A percentile compares a stretch with the other conserved stretches of the same genome.
Evolutionary conservation across 2,888 invertebrate genomes (phyloP).

Genomic region (Noctua janthe): DNA sequence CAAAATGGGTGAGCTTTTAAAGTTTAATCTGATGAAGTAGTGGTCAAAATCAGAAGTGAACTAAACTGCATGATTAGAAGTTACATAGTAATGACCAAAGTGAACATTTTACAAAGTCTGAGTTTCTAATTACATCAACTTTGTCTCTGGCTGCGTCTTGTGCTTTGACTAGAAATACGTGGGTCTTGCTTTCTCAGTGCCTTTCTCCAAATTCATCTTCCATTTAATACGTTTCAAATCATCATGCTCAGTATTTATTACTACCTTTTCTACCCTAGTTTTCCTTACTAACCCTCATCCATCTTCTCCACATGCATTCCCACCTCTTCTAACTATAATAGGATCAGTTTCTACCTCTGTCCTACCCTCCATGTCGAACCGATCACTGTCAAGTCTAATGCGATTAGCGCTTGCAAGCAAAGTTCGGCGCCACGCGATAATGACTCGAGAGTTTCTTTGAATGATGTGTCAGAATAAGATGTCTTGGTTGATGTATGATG

Average conservation of each 20-base stretch:
- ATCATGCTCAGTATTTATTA: neutral
- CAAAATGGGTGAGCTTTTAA: neutral
- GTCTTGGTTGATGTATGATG: slow-evolving; percentile 53
- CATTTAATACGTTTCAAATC: neutral
- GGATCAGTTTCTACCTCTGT: slow-evolving; percentile 49
- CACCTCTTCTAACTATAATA: slow-evolving; percentile 38
- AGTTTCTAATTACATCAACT: neutral
- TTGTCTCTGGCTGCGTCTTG: neutral
- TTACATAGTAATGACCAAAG: neutral
- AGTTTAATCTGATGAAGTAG: neutral
- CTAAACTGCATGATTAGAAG: neutral
- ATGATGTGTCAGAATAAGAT: slow-evolving; percentile 61
- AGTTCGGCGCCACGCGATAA: slow-evolving; percentile 68
- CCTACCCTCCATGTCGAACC: slow-evolving; percentile 72
- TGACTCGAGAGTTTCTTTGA: slow-evolving; percentile 59
- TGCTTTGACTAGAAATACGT: neutral
- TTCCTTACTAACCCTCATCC: slow-evolving; percentile 5
- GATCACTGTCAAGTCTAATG: slow-evolving; percentile 81
- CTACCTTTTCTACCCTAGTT: neutral
- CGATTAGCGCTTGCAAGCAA: slow-evolving; percentile 72
- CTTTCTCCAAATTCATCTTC: neutral
- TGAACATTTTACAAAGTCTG: neutral
- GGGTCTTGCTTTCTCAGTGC: neutral
- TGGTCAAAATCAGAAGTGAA: no score
- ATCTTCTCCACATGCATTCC: slow-evolving; percentile 16